Conservation (phyloP, 2,797 vertebrate species). For the Scolopax bukidnonensis region DNA sequence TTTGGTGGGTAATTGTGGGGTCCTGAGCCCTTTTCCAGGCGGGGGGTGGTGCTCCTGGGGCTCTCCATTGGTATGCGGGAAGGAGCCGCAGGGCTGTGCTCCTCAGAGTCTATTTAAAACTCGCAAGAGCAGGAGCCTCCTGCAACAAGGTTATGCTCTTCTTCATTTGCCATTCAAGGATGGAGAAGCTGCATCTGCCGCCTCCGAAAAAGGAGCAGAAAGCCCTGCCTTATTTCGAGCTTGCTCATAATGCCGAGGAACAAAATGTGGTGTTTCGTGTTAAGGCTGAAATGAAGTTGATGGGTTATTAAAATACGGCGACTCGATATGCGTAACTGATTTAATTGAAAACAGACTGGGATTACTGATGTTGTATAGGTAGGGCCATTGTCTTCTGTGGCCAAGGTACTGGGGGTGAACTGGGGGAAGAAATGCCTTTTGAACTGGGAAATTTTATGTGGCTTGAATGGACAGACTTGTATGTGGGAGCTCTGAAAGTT, state of each 20-base stretch:
- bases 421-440: background rate
- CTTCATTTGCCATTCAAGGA: constrained; percentile 44
- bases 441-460: background rate
- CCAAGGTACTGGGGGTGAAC: background rate
- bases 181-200: constrained; percentile 42
- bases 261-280: background rate
- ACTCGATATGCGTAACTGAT: background rate
- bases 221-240: background rate
- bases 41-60: background rate
- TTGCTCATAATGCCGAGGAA: background rate
- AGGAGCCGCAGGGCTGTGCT: constrained; percentile 17
- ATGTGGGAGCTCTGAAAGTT: background rate
- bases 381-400: background rate
- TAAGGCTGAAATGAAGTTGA: background rate
- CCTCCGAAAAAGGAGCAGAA: constrained; percentile 26
- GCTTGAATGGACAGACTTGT: background rate
- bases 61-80: constrained; percentile 15
- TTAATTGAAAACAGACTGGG: background rate
- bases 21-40: background rate
- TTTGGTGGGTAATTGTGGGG: background rate
- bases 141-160: constrained; percentile 58
- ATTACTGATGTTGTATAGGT: background rate
- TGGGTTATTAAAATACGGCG: background rate
- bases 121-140: constrained; percentile 35
- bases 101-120: constrained; percentile 60